These are phyloP conservation scores for Anguilla pacifica DNA, from an alignment of 2,797 vertebrate species.

Conservation along the genomic window DNA sequence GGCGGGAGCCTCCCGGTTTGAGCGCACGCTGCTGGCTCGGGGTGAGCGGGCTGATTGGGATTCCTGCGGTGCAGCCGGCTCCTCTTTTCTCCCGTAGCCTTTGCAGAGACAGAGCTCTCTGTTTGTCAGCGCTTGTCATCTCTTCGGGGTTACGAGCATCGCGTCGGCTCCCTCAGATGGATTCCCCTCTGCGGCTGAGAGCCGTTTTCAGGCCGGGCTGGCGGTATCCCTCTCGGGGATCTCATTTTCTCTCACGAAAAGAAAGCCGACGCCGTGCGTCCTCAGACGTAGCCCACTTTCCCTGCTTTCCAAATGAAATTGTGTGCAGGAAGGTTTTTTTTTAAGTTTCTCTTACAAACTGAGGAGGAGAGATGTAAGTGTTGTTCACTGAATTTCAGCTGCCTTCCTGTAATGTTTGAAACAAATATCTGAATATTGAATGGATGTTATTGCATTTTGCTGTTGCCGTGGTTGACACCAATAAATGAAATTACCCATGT, in stretches of 20 bases:
- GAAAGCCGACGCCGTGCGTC: constrained; percentile 51
- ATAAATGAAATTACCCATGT: neutral
- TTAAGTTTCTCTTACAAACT: too few relatives aligned
- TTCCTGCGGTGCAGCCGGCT: constrained; percentile 38
- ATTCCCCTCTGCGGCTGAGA: constrained; percentile 53
- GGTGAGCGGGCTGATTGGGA: constrained; percentile 32
- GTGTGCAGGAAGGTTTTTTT: neutral
- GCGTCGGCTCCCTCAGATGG: constrained; percentile 35
- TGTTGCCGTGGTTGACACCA: too few relatives aligned
- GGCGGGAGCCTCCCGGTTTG: neutral
- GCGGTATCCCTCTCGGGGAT: constrained; percentile 65
- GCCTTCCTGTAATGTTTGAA: too few relatives aligned
- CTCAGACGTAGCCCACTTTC: constrained; percentile 23
- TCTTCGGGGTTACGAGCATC: constrained; percentile 38
- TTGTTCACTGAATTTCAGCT: too few relatives aligned
- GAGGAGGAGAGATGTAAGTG: too few relatives aligned
- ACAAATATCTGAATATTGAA: too few relatives aligned
- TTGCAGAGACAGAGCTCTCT: constrained; percentile 36
- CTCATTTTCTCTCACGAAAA: constrained; percentile 69
- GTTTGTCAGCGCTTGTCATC: constrained; percentile 49
- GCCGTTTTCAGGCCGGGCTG: constrained; percentile 53
- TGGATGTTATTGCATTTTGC: too few relatives aligned
- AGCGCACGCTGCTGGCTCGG: neutral
- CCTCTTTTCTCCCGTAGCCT: constrained; percentile 43
- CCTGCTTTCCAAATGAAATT: neutral